These are phyloP conservation scores for Diorhabda carinulata DNA, from an alignment of 1,140 invertebrate species.

Conservation along the genomic window DNA sequence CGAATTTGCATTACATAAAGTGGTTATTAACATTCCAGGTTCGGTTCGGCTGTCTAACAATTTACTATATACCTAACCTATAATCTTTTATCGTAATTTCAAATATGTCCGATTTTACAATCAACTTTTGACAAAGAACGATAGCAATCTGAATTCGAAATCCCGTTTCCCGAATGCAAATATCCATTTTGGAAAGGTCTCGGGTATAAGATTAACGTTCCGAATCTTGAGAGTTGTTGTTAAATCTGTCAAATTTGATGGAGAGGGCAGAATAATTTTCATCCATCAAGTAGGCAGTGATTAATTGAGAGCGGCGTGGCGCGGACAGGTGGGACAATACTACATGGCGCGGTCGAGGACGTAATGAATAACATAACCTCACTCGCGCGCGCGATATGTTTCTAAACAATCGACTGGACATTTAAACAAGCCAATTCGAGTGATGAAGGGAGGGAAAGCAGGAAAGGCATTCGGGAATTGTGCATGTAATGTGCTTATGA, in stretches of 20 bases:
- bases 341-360: conserved; percentile 24
- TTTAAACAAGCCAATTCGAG: conserved; percentile 7
- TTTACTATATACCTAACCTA: not conserved
- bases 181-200: conserved; percentile 13
- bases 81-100: not conserved
- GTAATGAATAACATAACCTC: conserved; percentile 26
- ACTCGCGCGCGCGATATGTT: not conserved
- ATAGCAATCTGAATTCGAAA: not conserved
- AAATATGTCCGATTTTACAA: not conserved
- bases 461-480: not conserved
- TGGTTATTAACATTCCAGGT: too few species aligned
- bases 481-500: not conserved
- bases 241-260: conserved; percentile 35
- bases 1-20: too few species aligned
- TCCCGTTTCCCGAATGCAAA: not conserved
- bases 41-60: not conserved
- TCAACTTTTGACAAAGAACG: conserved; percentile 2
- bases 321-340: conserved; percentile 38
- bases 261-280: conserved; percentile 36
- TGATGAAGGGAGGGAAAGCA: not conserved
- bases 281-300: conserved; percentile 35
- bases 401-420: conserved; percentile 2
- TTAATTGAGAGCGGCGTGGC: conserved; percentile 35
- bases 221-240: conserved; percentile 17
- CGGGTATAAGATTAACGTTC: conserved; percentile 15